Base-by-base conservation (phyloP, 1,140 invertebrate genomes). In the Neotoxoptera formosana region DNA sequence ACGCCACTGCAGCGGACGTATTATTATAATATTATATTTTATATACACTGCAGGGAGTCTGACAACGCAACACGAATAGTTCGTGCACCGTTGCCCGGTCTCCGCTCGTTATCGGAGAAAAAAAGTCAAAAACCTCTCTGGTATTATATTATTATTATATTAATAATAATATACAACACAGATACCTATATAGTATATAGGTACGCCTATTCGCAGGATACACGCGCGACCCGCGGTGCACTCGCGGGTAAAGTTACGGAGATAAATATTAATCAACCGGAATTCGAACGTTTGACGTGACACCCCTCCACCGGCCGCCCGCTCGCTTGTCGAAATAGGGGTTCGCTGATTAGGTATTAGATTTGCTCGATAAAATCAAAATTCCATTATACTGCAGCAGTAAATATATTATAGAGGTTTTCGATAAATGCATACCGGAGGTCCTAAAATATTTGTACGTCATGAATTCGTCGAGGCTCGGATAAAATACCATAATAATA, bases 11-110 rank as follows among this genome's bases (percentile, higher is more conserved):
- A 4, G 60, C 60, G 14, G 60, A 34, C 30, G 30, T 34, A n/a
- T 76, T 76, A 76, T 76, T 76, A 76, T 76, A 76, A 76, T 76
- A 76, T n/a, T n/a, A 76, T 17, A 76, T 76, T 76, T 76, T 76
- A 76, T 76, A 76, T 17, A 76, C 60, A 76, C 60, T 76, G 60
- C 60, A 34, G 60, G 60, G 60, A 76, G 60, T 76, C 60, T 76
- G 14, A n/a, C n/a, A 76, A 76, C 51, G 60, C n/a, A 76, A 76
- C 30, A 76, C 60, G 60, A 76, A 76, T 76, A 20, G 60, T n/a
- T 76, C 60, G 60, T 76, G 60, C 60, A 17, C 30, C 60, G 60
- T 41, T 4, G 41, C 41, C 2, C 60, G n/a, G 14, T 17, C 4
- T 76, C 60, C n/a, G n/a, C n/a, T 76, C 60, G 60, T 76, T 34